Evolutionary conservation across 1,140 invertebrate species (phyloP).

Genomic region (Solen grandis): DNA sequence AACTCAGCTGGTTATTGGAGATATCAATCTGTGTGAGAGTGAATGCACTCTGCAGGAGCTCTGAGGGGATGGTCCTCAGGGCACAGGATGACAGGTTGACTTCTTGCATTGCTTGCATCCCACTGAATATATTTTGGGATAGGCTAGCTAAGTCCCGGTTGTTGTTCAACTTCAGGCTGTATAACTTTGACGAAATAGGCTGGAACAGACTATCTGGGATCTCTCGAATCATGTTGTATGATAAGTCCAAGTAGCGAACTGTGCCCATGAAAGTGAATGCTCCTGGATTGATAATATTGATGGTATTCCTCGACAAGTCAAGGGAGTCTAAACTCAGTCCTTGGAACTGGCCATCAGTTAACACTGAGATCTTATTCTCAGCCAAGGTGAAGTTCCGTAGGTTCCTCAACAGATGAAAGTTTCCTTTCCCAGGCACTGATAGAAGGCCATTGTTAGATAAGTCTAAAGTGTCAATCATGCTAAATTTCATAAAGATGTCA

Average conservation of each 20-base stretch:
- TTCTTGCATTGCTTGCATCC: conserved; percentile 13
- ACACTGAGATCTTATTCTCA: conserved; percentile 21
- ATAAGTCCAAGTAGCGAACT: conserved; percentile 36
- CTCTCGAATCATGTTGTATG: conserved; percentile 17
- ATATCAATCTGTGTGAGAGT: conserved; percentile 25
- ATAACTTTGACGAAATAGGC: conserved; percentile 21
- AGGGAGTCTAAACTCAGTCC: conserved; percentile 24
- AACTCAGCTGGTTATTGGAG: conserved; percentile 36
- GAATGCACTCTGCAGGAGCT: conserved; percentile 5
- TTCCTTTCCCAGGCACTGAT: conserved; percentile 7
- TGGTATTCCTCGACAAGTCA: conserved; percentile 40
- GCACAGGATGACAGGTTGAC: conserved; percentile 44
- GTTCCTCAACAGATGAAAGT: conserved; percentile 18
- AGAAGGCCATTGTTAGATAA: conserved; percentile 32
- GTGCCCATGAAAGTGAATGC: conserved; percentile 22
- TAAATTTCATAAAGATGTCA: conserved; percentile 29
- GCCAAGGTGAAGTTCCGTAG: conserved; percentile 25
- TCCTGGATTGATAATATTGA: conserved; percentile 7
- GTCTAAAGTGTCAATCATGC: conserved; percentile 29
- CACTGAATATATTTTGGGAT: conserved; percentile 9
- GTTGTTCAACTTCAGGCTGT: conserved; percentile 31
- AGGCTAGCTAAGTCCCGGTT: conserved; percentile 22
- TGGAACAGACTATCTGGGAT: conserved; percentile 18
- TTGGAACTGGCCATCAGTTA: conserved; percentile 34
- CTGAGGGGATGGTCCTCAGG: not conserved